Base-by-base conservation (phyloP, 1,140 invertebrate genomes). In the Trichogramma pretiosum region DNA sequence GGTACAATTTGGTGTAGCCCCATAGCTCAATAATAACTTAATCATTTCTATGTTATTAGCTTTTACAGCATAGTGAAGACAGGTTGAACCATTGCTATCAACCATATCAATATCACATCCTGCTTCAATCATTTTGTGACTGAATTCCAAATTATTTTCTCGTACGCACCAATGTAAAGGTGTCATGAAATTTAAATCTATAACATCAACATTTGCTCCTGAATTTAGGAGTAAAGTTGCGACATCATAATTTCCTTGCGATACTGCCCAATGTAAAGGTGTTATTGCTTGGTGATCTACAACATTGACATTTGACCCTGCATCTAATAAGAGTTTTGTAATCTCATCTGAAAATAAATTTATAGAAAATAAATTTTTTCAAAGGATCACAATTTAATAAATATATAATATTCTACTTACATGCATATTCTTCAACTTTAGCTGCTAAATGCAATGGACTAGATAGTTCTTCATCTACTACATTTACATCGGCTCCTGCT, bases 1-100 rank as follows among this genome's bases (percentile, higher is more conserved):
- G 18, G 43, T 45, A n/a, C 43, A 45, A 19, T 45, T 45, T 10
- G 43, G 33, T 1, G 43, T 45, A 13, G 43, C 43, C 13, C 43
- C 43, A 26, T 11, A 17, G 8, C 10, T 11, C 5, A 45, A 10
- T 11, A 45, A 14, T 13, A 45, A 17, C 10, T n/a, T 18, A 0
- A 23, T 16, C 33, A 36, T 36, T 0, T 37, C 34, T 3, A 14
- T 4, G 21, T 19, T n/a, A 2, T 16, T 21, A n/a, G 19, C 14
- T 36, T 28, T 45, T 3, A 45, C 33, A n/a, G 43, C 43, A 11
- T 36, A 26, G 11, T 36, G 43, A 14, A 45, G 26, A 26, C 43
- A 26, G 5, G 43, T 45, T 24, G 19, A 26, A 16, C 43, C 43
- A 14, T 26, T 22, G 18, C 14, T 19, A 23, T 45, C 43, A 11